phyloP scores from a whole-genome alignment of 2,113 vertebrate species.

The Serinus canaria region DNA sequence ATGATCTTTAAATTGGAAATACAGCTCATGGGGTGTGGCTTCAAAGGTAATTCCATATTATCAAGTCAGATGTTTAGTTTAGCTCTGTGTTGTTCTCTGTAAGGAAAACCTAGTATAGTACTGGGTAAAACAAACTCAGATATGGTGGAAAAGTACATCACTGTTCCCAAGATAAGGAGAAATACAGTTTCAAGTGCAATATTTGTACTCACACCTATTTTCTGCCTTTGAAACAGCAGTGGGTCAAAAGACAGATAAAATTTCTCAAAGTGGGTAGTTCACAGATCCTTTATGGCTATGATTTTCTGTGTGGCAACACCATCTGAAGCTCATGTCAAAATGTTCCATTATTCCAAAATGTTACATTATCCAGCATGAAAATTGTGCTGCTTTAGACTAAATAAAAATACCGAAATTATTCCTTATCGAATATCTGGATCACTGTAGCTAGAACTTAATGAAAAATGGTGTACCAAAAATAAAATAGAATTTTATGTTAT shows the following conservation, averaged over 20 bases:
- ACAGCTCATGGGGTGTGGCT: background rate
- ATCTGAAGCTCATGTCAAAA: background rate
- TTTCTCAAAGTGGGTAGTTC: background rate
- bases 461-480: background rate
- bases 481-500: background rate
- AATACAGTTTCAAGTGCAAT: background rate
- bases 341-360: background rate
- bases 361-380: background rate
- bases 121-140: constrained; percentile 28
- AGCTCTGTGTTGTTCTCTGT: background rate
- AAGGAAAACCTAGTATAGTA: background rate
- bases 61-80: constrained; percentile 43
- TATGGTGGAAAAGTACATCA: background rate
- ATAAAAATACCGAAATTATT: background rate
- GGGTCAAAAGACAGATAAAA: constrained; percentile 15
- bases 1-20: background rate
- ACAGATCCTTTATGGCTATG: background rate
- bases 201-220: background rate
- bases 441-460: background rate
- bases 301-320: background rate
- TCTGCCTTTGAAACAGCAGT: background rate
- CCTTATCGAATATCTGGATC: background rate
- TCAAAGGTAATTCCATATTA: constrained; percentile 1
- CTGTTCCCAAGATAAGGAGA: constrained; percentile 13
- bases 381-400: background rate